Conservation (phyloP, 2,797 vertebrate species). For the Yasuhikotakia modesta region DNA sequence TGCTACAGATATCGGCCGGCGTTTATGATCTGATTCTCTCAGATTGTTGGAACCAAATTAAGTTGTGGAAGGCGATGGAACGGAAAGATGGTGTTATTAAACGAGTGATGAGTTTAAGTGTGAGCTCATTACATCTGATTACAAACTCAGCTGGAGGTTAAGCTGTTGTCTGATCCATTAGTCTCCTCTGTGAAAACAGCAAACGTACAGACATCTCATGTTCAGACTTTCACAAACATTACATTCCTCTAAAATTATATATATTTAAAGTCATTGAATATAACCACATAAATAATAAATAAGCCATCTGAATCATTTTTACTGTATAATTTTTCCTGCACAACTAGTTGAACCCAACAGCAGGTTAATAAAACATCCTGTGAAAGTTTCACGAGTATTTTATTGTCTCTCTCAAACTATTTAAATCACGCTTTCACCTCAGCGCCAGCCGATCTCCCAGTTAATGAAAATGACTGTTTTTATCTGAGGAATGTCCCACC, state of each 20-base stretch:
- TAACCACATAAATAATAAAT: not conserved
- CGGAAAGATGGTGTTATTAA: constrained; percentile 60
- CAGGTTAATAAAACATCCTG: constrained; percentile 45
- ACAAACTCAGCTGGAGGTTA: constrained; percentile 60
- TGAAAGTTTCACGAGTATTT: constrained; percentile 39
- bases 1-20: not conserved
- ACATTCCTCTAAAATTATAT: not conserved
- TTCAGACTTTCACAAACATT: not conserved
- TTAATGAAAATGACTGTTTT: constrained; percentile 10
- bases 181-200: not conserved
- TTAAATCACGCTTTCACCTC: constrained; percentile 26
- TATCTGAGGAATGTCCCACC: not conserved
- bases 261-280: not conserved
- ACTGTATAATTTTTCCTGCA: not conserved
- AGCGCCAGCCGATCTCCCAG: constrained; percentile 35
- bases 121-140: constrained; percentile 62
- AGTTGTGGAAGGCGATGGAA: constrained; percentile 54
- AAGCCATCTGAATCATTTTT: not conserved
- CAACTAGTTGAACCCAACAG: not conserved
- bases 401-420: constrained; percentile 33
- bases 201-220: not conserved
- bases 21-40: constrained; percentile 34
- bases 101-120: constrained; percentile 58
- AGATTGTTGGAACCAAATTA: constrained; percentile 52
- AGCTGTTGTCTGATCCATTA: constrained; percentile 27